Evolutionary conservation across 2,113 vertebrate genomes (phyloP).

Genomic region (Clarias gariepinus): DNA sequence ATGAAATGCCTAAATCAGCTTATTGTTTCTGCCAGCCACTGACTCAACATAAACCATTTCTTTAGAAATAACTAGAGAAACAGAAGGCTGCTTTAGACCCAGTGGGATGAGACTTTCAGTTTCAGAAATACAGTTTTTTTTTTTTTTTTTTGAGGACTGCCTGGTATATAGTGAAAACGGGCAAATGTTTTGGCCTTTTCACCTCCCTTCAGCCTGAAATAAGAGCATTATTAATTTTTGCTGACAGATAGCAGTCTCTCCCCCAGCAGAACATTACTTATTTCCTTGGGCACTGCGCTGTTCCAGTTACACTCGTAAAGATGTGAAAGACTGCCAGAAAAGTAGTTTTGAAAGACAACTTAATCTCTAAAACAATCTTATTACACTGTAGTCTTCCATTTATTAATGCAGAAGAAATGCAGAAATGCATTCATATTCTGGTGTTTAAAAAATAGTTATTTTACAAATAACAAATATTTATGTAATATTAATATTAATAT

Average conservation of each 20-base stretch:
- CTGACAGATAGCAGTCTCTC: constrained; percentile 42
- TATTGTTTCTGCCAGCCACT: not conserved
- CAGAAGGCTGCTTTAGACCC: not conserved
- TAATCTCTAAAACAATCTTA: not conserved
- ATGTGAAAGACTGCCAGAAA: not conserved
- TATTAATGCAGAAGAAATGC: not conserved
- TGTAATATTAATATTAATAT: too few species aligned
- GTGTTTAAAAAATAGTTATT: too few species aligned
- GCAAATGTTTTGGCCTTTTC: constrained; percentile 11
- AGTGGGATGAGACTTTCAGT: constrained; percentile 18
- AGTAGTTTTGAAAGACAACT: not conserved
- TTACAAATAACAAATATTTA: too few species aligned
- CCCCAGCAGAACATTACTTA: not conserved
- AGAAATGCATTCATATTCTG: too few species aligned
- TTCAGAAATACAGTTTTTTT: constrained; percentile 35
- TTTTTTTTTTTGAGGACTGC: not conserved
- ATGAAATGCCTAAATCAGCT: not conserved
- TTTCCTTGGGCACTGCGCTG: constrained; percentile 12
- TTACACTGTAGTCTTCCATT: not conserved
- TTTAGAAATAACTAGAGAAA: not conserved
- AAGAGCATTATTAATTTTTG: constrained; percentile 44
- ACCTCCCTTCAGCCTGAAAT: constrained; percentile 23
- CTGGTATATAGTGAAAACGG: constrained; percentile 10
- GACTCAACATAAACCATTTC: not conserved
- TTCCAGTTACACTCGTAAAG: constrained; percentile 3